Percentiles rank a stretch among this genome's conserved stretches.
Evolutionary conservation across 2,797 vertebrate species (phyloP).

Genomic region (Rhabdomys pumilio): DNA sequence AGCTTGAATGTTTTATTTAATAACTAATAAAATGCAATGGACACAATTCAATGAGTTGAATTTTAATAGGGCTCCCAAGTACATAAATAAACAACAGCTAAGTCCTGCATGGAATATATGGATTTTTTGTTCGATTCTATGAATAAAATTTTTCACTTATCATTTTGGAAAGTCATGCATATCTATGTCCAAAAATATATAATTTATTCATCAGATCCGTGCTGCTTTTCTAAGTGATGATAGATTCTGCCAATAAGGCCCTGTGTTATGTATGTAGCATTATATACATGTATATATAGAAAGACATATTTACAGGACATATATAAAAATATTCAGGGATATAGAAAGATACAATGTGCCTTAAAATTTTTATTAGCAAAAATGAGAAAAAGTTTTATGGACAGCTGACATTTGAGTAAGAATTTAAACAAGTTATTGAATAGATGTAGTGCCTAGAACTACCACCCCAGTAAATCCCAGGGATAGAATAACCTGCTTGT

Average conservation of each 20-base stretch:
- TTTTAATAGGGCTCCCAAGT: slow-evolving; percentile 47
- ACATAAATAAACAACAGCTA: slow-evolving; percentile 62
- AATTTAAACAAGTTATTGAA: neutral
- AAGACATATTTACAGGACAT: neutral
- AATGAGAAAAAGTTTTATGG: neutral
- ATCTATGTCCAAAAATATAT: slow-evolving; percentile 3
- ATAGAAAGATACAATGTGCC: neutral
- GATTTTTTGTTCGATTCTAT: neutral
- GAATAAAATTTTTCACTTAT: neutral
- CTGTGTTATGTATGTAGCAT: neutral
- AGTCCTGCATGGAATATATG: neutral
- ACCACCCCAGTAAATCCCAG: neutral
- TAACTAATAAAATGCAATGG: slow-evolving; percentile 62
- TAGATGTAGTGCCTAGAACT: neutral
- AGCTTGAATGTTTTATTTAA: slow-evolving; percentile 72
- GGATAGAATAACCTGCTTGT: neutral
- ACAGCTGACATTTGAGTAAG: slow-evolving; percentile 7
- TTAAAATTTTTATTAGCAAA: neutral
- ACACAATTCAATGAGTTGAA: slow-evolving; percentile 54
- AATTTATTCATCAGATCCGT: neutral
- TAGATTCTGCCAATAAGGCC: neutral
- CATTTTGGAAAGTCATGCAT: neutral
- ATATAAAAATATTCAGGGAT: neutral
- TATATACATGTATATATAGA: neutral
- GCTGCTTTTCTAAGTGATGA: neutral